Evolutionary conservation across 1,140 invertebrate genomes (phyloP).

Genomic region (Polypedilum pembai): DNA sequence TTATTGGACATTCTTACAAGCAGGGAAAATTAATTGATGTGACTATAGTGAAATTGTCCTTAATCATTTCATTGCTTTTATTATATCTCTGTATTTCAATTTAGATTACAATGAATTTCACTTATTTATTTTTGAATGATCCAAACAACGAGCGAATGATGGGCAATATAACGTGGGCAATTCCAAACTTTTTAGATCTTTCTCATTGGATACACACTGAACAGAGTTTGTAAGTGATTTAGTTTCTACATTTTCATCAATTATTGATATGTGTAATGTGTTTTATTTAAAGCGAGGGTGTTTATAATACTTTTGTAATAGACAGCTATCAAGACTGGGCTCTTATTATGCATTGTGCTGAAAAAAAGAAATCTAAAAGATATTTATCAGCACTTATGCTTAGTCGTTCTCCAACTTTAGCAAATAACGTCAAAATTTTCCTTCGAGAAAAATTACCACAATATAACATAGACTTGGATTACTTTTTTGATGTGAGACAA

Average conservation of each 20-base stretch:
- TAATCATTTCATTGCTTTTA: too few species aligned
- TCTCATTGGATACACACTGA: conserved; percentile 80
- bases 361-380: conserved; percentile 66
- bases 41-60: too few species aligned
- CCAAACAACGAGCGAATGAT: conserved; percentile 66
- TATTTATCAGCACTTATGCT: conserved; percentile 79
- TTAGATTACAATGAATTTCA: conserved; percentile 75
- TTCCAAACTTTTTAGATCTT: conserved; percentile 59
- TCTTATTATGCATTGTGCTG: conserved; percentile 74
- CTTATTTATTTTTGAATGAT: conserved; percentile 74
- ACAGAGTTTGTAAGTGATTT: conserved; percentile 42
- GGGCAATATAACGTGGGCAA: conserved; percentile 78
- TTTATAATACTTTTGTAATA: conserved; percentile 79
- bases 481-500: conserved; percentile 73
- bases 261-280: not conserved
- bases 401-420: conserved; percentile 54
- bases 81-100: too few species aligned
- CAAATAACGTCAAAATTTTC: conserved; percentile 50
- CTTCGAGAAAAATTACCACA: conserved; percentile 53
- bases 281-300: conserved; percentile 63
- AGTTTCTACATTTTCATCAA: not conserved
- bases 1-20: too few species aligned
- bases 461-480: conserved; percentile 72
- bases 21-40: too few species aligned
- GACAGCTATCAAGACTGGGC: conserved; percentile 75